Percentiles rank a stretch among this genome's conserved stretches.
Conservation (phyloP, 2,888 invertebrate genomes). For the Euspilapteryx auroguttella region DNA sequence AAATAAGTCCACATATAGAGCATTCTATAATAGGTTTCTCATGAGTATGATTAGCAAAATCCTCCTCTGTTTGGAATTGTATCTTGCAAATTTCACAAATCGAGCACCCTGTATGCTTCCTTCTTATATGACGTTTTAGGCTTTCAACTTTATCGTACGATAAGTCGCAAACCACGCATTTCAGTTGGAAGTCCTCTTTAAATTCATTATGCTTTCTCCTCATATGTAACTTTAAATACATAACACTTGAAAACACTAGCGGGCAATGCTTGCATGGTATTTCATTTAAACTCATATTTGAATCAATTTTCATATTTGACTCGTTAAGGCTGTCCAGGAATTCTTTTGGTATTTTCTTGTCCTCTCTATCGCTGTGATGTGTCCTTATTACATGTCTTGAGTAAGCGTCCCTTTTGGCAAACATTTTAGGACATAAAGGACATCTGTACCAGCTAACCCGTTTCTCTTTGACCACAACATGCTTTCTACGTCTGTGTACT, state of each 20-base stretch:
- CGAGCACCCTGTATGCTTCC: slow-evolving; percentile 29
- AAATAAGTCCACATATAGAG: slow-evolving; percentile 35
- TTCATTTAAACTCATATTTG: too few species aligned
- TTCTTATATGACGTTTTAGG: slow-evolving; percentile 32
- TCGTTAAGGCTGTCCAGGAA: background rate
- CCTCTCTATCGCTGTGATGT: background rate
- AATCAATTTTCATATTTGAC: too few species aligned
- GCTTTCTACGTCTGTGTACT: background rate
- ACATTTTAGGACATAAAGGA: background rate
- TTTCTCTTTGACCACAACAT: slow-evolving; percentile 17
- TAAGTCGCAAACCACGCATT: slow-evolving; percentile 34
- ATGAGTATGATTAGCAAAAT: slow-evolving; percentile 35
- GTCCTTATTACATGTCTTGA: background rate
- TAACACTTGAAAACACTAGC: background rate
- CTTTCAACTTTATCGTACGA: slow-evolving; percentile 45
- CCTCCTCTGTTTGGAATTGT: slow-evolving; percentile 31
- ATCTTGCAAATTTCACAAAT: slow-evolving; percentile 38
- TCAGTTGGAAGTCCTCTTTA: slow-evolving; percentile 32
- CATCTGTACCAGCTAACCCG: slow-evolving; percentile 10
- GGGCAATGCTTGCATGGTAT: background rate
- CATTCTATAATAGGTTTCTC: slow-evolving; percentile 34
- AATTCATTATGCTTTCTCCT: slow-evolving; percentile 36
- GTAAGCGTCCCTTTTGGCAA: background rate
- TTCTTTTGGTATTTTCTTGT: background rate
- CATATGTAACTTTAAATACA: slow-evolving; percentile 25